These are phyloP conservation scores for Strigops habroptila DNA, from an alignment of 2,113 vertebrate genomes.

Conservation along the genomic window DNA sequence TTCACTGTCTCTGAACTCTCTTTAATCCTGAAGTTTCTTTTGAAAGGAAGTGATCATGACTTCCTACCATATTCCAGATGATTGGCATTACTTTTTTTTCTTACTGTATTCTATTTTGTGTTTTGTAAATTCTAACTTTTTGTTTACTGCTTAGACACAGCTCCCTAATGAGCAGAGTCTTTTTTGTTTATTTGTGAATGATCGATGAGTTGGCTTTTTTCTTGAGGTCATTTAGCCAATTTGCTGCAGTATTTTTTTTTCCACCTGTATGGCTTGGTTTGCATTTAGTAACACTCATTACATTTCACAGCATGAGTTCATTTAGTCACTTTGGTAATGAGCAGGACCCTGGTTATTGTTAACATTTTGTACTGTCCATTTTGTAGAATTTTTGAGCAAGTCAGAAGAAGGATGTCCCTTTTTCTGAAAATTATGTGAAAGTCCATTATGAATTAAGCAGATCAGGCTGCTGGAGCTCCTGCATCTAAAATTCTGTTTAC, in stretches of 20 bases:
- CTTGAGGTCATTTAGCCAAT: background rate
- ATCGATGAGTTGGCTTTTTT: background rate
- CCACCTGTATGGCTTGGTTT: background rate
- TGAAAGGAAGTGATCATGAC: background rate
- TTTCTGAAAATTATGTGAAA: background rate
- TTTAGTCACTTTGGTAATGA: background rate
- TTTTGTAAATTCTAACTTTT: background rate
- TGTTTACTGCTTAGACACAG: background rate
- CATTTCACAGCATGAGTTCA: background rate
- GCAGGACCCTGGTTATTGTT: background rate
- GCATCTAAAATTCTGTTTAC: background rate
- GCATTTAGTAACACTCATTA: background rate
- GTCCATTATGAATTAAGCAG: background rate
- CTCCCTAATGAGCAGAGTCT: background rate
- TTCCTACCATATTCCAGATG: background rate
- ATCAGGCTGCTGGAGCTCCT: background rate
- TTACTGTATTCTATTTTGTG: background rate
- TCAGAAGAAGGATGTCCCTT: background rate
- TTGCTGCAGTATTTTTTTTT: background rate
- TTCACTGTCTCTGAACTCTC: background rate
- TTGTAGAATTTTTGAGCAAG: background rate
- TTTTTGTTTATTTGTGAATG: background rate
- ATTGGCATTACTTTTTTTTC: background rate
- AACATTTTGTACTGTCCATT: background rate
- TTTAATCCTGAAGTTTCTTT: background rate